phyloP scores from a whole-genome alignment of 2,888 invertebrate genomes.

The Drosophila peninsularis region DNA sequence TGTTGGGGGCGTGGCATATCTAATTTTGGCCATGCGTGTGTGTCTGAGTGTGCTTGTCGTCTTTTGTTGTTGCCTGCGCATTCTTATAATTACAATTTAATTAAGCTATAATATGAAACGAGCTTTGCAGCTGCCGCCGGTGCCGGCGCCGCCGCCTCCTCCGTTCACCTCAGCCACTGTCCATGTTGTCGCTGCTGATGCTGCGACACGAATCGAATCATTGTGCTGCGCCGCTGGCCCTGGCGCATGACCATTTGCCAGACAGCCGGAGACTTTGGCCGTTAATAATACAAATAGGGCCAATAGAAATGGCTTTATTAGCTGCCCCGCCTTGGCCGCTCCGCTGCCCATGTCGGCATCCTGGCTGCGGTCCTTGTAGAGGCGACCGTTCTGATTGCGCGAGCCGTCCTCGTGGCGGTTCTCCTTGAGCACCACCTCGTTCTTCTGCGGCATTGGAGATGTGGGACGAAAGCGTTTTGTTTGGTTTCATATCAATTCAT shows the following conservation, averaged over 20 bases:
- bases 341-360: constrained; percentile 72
- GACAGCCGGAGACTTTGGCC: constrained; percentile 19
- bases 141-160: constrained; percentile 5
- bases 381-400: constrained; percentile 84
- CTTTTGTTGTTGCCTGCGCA: constrained; percentile 30
- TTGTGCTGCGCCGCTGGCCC: neutral
- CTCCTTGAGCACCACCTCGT: constrained; percentile 82
- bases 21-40: constrained; percentile 15
- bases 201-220: constrained; percentile 5
- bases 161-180: constrained; percentile 5
- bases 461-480: constrained; percentile 1
- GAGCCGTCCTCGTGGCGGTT: constrained; percentile 83
- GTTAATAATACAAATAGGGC: constrained; percentile 64
- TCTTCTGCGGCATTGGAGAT: constrained; percentile 66
- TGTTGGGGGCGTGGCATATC: constrained; percentile 7
- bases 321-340: constrained; percentile 35
- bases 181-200: constrained; percentile 24
- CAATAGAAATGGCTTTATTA: constrained; percentile 70
- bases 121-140: constrained; percentile 27
- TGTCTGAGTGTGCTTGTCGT: constrained; percentile 14
- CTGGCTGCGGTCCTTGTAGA: constrained; percentile 82
- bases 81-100: constrained; percentile 66
- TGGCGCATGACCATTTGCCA: constrained; percentile 15
- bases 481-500: constrained; percentile 8
- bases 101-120: constrained; percentile 69